A percentile compares a stretch with the other conserved stretches of the same genome.
Evolutionary conservation across 2,888 invertebrate genomes (phyloP).

Genomic region (Himalopsyche kuldschensis): DNA sequence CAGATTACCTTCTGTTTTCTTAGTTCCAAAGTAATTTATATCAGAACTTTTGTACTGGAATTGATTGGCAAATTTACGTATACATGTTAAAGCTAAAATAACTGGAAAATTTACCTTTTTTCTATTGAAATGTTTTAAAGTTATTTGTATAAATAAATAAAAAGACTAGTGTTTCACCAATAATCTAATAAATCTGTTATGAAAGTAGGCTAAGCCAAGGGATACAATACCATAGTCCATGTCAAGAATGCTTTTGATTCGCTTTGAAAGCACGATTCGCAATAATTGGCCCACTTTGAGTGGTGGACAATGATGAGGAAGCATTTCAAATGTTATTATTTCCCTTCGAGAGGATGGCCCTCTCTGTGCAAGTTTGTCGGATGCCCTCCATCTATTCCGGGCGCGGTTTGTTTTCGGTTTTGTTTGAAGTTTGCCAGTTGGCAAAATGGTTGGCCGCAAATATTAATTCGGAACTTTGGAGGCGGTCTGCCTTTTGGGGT

Average conservation of each 20-base stretch:
- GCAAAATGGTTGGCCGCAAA: slow-evolving; percentile 30
- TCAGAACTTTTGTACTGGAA: too few relatives aligned
- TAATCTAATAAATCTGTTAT: not conserved
- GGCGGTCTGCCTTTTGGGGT: slow-evolving; percentile 11
- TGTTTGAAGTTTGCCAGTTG: slow-evolving; percentile 33
- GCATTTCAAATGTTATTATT: slow-evolving; percentile 1
- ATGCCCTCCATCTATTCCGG: not conserved
- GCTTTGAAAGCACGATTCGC: not conserved
- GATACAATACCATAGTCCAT: not conserved
- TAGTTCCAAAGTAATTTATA: too few relatives aligned
- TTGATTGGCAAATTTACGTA: too few relatives aligned
- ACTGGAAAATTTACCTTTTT: too few relatives aligned
- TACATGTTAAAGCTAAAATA: too few relatives aligned
- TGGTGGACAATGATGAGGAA: not conserved
- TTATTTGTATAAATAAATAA: too few relatives aligned
- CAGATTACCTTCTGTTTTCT: too few relatives aligned
- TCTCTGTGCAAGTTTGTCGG: not conserved
- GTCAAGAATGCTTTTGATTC: not conserved
- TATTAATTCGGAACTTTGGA: slow-evolving; percentile 35
- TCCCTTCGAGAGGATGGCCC: not conserved
- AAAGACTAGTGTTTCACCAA: not conserved
- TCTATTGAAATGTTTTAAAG: too few relatives aligned
- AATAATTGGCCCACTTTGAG: not conserved
- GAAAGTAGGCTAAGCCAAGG: not conserved
- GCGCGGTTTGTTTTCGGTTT: slow-evolving; percentile 31